A percentile compares a stretch with the other conserved stretches of the same genome.
Conservation (phyloP, 2,888 invertebrate genomes). For the Watsonalla binaria region DNA sequence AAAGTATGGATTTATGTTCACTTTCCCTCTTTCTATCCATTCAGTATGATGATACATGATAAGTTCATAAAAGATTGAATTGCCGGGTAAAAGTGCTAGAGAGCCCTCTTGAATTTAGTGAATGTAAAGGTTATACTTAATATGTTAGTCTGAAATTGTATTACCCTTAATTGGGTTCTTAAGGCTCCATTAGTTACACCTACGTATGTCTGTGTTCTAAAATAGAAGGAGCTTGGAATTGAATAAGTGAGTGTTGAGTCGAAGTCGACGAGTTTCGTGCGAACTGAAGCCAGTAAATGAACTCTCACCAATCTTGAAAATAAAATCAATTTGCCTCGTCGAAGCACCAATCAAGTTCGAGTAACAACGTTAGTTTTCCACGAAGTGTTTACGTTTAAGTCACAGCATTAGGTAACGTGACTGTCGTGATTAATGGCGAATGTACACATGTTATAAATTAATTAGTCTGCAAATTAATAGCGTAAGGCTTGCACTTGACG, state of each 20-base stretch:
- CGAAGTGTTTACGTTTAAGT: slow-evolving; percentile 15
- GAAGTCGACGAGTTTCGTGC: slow-evolving; percentile 12
- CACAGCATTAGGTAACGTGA: slow-evolving; percentile 30
- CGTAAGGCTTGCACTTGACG: slow-evolving; percentile 67
- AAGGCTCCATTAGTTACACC: too few relatives aligned
- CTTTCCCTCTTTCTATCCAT: too few relatives aligned
- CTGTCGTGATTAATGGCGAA: slow-evolving; percentile 57
- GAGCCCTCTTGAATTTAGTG: too few relatives aligned
- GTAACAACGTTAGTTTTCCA: slow-evolving; percentile 15
- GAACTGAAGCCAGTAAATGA: slow-evolving; percentile 20
- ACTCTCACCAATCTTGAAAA: slow-evolving; percentile 22
- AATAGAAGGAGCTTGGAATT: background rate
- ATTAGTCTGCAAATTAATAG: slow-evolving; percentile 69
- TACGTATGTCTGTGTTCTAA: background rate
- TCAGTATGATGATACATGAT: too few relatives aligned
- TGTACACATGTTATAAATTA: slow-evolving; percentile 66
- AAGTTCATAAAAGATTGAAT: too few relatives aligned
- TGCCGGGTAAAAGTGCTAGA: too few relatives aligned
- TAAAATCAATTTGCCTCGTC: slow-evolving; percentile 29
- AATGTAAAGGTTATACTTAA: too few relatives aligned
- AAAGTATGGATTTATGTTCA: too few relatives aligned
- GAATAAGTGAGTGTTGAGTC: slow-evolving; percentile 16
- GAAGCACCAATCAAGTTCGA: slow-evolving; percentile 21
- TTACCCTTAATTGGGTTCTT: background rate
- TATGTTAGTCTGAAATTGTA: too few relatives aligned